A percentile compares a stretch with the other conserved stretches of the same genome.
These are phyloP conservation scores for Actinemys pallida DNA, from an alignment of 2,113 vertebrate species.

Conservation along the genomic window DNA sequence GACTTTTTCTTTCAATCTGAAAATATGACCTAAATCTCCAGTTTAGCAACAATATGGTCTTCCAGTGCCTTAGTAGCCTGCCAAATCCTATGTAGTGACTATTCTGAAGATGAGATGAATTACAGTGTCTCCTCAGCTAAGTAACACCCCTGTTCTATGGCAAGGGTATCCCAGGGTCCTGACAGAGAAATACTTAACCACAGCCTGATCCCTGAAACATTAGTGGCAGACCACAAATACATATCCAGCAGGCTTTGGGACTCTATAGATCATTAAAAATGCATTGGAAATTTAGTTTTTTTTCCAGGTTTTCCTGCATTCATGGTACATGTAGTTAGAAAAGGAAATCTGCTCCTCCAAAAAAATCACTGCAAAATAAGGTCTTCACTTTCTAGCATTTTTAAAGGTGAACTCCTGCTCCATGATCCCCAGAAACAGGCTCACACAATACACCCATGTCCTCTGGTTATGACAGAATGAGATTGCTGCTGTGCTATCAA, in stretches of 20 bases:
- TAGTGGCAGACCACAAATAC: background rate
- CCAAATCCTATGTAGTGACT: background rate
- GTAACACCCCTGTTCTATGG: background rate
- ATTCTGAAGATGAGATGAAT: background rate
- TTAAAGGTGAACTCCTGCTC: background rate
- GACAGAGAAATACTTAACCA: background rate
- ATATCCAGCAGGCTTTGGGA: background rate
- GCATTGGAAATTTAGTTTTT: background rate
- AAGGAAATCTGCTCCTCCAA: background rate
- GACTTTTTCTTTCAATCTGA: conserved; percentile 41
- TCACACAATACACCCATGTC: background rate
- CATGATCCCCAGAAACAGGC: background rate
- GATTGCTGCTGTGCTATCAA: background rate
- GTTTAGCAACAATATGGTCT: conserved; percentile 9
- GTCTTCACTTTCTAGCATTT: background rate
- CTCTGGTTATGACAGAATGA: background rate
- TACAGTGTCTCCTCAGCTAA: background rate
- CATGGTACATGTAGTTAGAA: background rate
- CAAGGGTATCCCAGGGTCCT: background rate
- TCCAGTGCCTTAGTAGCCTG: conserved; percentile 21
- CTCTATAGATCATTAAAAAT: background rate
- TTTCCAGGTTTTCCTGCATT: background rate
- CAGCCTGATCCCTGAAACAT: background rate
- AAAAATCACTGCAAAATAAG: background rate
- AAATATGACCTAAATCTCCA: conserved; percentile 27